Conservation (phyloP, 2,797 vertebrate species). For the Anomalospiza imberbis region DNA sequence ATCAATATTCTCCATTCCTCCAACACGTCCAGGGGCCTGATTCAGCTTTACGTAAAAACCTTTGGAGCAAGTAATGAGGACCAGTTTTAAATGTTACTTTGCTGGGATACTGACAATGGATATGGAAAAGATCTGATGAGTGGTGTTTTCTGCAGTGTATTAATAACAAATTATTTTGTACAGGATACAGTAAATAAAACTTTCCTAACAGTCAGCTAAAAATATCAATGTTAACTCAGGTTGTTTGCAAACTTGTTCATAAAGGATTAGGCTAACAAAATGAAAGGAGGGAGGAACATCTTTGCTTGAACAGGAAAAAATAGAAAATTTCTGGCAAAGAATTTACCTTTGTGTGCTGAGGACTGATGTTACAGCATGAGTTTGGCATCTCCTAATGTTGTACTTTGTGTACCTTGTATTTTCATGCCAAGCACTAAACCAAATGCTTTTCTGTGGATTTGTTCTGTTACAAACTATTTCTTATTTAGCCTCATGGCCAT, state of each 20-base stretch:
- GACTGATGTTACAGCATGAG: neutral
- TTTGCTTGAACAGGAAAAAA: neutral
- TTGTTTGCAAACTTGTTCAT: neutral
- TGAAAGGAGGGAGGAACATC: neutral
- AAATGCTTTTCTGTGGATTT: neutral
- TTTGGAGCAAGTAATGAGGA: neutral
- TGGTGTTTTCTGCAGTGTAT: neutral
- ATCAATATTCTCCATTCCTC: neutral
- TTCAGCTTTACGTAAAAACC: neutral
- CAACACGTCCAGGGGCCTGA: neutral
- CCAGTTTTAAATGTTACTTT: neutral
- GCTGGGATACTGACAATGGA: neutral
- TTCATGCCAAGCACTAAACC: neutral
- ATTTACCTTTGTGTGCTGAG: neutral
- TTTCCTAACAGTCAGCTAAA: neutral
- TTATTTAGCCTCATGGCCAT: neutral
- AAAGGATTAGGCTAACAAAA: neutral
- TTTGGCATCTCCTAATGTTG: neutral
- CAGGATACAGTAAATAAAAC: neutral
- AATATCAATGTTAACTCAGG: neutral
- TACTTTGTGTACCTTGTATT: neutral
- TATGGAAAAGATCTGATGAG: neutral
- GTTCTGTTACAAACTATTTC: neutral
- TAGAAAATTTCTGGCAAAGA: neutral
- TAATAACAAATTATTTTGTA: neutral